Evolutionary conservation across 2,113 vertebrate species (phyloP), one percentile per base, ranked within the genome.

Genomic region (Hyperopisus bebe): DNA sequence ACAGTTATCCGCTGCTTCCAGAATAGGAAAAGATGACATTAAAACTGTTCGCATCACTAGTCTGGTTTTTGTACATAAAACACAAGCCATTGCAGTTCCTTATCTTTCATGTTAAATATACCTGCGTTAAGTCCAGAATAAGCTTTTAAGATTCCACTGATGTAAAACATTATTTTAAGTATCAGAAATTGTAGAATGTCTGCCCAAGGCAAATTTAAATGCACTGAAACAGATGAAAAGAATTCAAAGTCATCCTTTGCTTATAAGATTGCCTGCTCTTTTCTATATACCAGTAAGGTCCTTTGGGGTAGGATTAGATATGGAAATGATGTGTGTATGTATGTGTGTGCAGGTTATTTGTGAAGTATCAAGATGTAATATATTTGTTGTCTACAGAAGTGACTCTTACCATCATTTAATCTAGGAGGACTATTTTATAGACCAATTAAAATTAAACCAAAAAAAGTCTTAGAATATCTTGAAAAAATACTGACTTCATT

Each of bases 141-240:
- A 87, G 48, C 47, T 44, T 82, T 87, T 86, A 74, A 89, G 84
- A 74, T 90, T 90, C 35, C 10, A 44, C 47, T 77, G 46, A 42
- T 90, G 62, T 51, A 21, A 87, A 44, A 90, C 35, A 74, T 70
- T 87, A 90, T 90, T 90, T 87, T 53, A 50, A 48, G 47, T 58
- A 84, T 84, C 11, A 44, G 31, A 86, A 51, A 89, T 85, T 85
- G 50, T 47, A 42, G 80, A 80, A 27, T 87, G 84, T 86, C 66
- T 87, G 85, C 85, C 48, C 31, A 42, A 17, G 84, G 84, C 84
- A 77, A 6, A 55, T 87, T 90, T 42, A 90, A 90, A 90, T 51
- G 31, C 66, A 53, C 66, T 55, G 85, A 87, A 87, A 90, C 85
- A 77, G 66, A 90, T 90, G 84, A 90, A 50, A 85, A 70, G 89